Evolutionary conservation across 2,113 vertebrate genomes (phyloP), one percentile per base, ranked within the genome.

Genomic region (Chrysemys picta): DNA sequence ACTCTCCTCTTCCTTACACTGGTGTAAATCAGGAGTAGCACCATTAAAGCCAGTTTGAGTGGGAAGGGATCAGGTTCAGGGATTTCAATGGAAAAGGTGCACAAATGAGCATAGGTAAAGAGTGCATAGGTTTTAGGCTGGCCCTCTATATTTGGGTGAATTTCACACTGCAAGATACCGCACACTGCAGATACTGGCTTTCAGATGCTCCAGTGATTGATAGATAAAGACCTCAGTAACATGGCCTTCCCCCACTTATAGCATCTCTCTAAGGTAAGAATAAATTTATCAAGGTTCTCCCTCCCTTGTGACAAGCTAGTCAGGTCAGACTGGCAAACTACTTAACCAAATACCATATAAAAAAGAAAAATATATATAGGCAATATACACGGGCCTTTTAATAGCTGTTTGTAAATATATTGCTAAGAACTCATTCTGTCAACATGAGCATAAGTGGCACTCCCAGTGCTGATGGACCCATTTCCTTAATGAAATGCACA

Each of bases 401-500:
- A 92, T 96, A 97, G 96, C 95, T 97, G 93, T 96, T 97, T 95
- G 93, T 96, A 98, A 97, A 97, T 96, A 92, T 54, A 90, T 94
- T 86, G 80, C 96, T 86, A 97, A 97, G 98, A 96, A 52, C 87
- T 97, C 92, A 95, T 94, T 94, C 91, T 96, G 95, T 97, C 95
- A 97, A 75, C 96, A 47, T 5, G 72, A 92, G 91, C 79, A 57
- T 90, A 95, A 91, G 90, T 1, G 80, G 31, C 52, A 94, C 92
- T 97, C 94, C 96, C 93, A 91, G 89, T 14, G 91, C 91, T 88
- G 97, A 98, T 82, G 89, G 95, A 96, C 96, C 97, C 95, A 92
- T 97, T 96, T 95, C 97, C 96, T 97, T 98, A 98, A 98, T 98
- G 97, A 98, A 98, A 98, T 84, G 92, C 94, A 83, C 84, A 90